Base-by-base conservation (phyloP, 2,888 invertebrate genomes). In the Heteromyza rotundicornis region DNA sequence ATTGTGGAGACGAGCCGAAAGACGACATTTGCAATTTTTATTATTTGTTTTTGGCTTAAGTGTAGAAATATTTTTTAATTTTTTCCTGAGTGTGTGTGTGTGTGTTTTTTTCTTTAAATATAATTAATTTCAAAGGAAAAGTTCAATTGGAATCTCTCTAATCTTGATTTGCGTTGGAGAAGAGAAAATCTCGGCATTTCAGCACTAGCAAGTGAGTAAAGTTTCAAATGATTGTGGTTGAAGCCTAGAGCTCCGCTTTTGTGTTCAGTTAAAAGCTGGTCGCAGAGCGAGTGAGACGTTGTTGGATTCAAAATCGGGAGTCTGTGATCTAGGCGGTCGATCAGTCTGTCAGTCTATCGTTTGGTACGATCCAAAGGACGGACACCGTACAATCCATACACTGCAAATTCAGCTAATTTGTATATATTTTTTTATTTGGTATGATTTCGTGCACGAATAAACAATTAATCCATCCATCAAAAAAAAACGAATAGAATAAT, bases 61-160 rank as follows among this genome's bases (percentile, higher is more conserved):
- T 7, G 16, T 12, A 23, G 40, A 40, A 51, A 35, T 1, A 49
- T 23, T 23, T 47, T n/a, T n/a, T n/a, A n/a, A n/a, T n/a, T n/a
- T 51, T 8, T 51, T 68, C 49, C 69, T 66, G 69, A 68, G 71
- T 74, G 71, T 52, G 58, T 19, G 20, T 22, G 23, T 52, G 16
- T 58, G 14, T 58, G 36, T 50, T 16, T 14, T 44, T 22, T 22
- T 57, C 16, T 19, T 35, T 57, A 49, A 35, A 22, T 51, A 20
- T 50, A 36, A 27, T 32, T 52, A 36, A 64, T 63, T 56, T 58
- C 7, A 62, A 63, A 65, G 63, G 49, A 62, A 62, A 59, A 64
- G 10, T 56, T 52, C 44, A 59, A 51, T 59, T 59, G 40, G 36
- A 50, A 40, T 51, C 58, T n/a, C n/a, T 52, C 58, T 52, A 44